Evolutionary conservation across 2,113 vertebrate genomes (phyloP).

Genomic region (Myotis yumanensis): DNA sequence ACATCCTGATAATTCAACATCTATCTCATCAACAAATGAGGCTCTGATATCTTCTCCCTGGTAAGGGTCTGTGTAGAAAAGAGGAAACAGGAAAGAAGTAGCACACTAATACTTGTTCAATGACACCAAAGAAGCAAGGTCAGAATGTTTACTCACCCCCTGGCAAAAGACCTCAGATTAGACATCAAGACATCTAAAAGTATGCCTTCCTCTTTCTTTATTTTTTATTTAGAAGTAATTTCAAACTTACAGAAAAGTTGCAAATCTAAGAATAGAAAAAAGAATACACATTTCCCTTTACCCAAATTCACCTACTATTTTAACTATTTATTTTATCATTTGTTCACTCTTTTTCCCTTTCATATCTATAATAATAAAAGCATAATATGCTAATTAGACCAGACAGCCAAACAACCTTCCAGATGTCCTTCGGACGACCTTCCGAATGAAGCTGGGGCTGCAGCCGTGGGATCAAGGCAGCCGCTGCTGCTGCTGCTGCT

Average conservation of each 20-base stretch:
- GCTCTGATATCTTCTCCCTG: background rate
- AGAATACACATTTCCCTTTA: background rate
- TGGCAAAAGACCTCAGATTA: background rate
- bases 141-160: background rate
- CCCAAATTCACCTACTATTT: background rate
- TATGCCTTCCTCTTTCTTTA: background rate
- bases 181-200: background rate
- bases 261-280: background rate
- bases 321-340: background rate
- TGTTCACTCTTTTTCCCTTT: background rate
- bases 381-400: too few species aligned
- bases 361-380: background rate
- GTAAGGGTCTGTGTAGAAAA: background rate
- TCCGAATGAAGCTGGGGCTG: too few species aligned
- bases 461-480: too few species aligned
- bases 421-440: too few species aligned
- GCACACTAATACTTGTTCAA: background rate
- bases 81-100: background rate
- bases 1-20: background rate
- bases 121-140: background rate
- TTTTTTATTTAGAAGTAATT: conserved; percentile 48
- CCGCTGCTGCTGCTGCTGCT: too few species aligned
- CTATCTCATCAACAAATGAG: background rate
- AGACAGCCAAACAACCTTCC: too few species aligned
- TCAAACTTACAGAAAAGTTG: conserved; percentile 30